Base-by-base conservation (phyloP, 2,797 vertebrate genomes). In the Halcyon smyrnensis region DNA sequence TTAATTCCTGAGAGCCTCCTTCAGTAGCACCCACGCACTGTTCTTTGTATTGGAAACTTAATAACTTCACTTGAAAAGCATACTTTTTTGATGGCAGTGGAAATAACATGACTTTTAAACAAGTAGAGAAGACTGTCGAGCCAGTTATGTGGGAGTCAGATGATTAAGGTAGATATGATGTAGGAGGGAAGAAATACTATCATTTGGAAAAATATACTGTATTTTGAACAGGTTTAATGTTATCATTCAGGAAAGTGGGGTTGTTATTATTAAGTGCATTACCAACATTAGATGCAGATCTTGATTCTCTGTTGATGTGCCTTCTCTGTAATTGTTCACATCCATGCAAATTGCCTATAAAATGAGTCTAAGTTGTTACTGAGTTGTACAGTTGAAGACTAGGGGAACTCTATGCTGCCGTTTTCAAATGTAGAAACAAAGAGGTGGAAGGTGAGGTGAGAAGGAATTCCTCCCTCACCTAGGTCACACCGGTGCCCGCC, bases 121-220 rank as follows among this genome's bases (percentile, higher is more conserved):
- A 96, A 95, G 91, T 56, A 94, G 81, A 89, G 87, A 97, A 96
- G 95, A 97, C 95, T 94, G 94, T 88, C 8, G 92, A 97, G 95
- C 92, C 93, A 95, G 93, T 84, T 96, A 30, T 39, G 96, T 96
- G 94, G 95, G 97, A 94, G 95, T 96, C 84, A 71, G 92, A 95
- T 93, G 95, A 96, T 96, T 96, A 97, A 97, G 95, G 95, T 96
- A 95, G 94, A 96, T 95, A 73, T 20, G 74, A 83, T 92, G 96
- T 97, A 82, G 96, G 96, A 96, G 95, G 96, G 78, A 90, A 97
- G 91, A 93, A 97, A 97, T 97, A 96, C 94, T 97, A 96, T 97
- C 60, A 90, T 96, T 96, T 96, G 83, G 95, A 79, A 92, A 93
- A 94, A 92, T 92, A 91, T 78, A 94, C 78, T 92, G 84, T 95